phyloP scores from a whole-genome alignment of 2,113 vertebrate species.

The Noctilio leporinus region DNA sequence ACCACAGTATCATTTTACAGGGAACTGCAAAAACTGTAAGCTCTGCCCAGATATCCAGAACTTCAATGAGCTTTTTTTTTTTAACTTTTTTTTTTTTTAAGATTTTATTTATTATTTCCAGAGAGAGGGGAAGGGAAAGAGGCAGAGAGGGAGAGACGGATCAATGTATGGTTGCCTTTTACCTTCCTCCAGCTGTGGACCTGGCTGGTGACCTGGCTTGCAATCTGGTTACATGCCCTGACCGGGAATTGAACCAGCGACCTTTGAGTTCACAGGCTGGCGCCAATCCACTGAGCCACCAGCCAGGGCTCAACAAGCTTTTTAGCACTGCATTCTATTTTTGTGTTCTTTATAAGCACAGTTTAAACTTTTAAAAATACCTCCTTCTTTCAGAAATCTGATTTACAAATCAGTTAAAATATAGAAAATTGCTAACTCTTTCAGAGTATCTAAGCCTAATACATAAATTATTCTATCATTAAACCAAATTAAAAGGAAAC shows the following conservation, averaged over 20 bases:
- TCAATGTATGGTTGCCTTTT: too few species aligned
- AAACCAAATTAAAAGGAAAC: constrained; percentile 18
- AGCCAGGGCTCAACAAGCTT: too few species aligned
- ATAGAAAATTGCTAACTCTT: background rate
- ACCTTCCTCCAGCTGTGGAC: too few species aligned
- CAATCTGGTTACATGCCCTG: too few species aligned
- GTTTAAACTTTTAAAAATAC: constrained; percentile 34
- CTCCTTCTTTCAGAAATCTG: background rate
- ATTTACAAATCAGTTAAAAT: constrained; percentile 19
- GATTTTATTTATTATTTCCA: too few species aligned
- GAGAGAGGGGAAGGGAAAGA: too few species aligned
- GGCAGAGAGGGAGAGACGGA: too few species aligned
- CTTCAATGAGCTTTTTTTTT: background rate
- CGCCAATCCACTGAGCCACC: too few species aligned
- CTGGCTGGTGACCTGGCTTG: too few species aligned
- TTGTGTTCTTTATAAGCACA: background rate
- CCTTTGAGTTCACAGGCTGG: too few species aligned
- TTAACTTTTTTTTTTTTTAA: too few species aligned
- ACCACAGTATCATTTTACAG: background rate
- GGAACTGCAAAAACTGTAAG: background rate
- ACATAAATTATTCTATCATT: background rate
- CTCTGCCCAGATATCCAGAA: background rate
- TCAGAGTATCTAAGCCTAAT: constrained; percentile 1
- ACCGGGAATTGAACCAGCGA: too few species aligned
- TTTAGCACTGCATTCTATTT: background rate